phyloP scores from a whole-genome alignment of 1,140 invertebrate species.

The Zaprionus lachaisei region DNA sequence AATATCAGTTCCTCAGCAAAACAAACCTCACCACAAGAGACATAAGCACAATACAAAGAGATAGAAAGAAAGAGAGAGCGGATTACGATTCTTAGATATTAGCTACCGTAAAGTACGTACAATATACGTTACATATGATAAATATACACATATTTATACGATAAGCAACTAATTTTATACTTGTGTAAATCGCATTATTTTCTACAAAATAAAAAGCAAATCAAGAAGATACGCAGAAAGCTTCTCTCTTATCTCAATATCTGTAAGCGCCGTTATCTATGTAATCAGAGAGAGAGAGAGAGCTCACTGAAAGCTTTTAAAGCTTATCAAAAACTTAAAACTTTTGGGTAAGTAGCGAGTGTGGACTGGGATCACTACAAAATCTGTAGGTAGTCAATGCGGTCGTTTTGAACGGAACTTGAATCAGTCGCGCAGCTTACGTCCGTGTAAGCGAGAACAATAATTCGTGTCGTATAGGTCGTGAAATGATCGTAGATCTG shows the following conservation, averaged over 20 bases:
- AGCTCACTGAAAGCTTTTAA: constrained; percentile 42
- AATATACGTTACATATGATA: constrained; percentile 3
- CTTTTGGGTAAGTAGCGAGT: constrained; percentile 41
- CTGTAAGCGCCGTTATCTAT: neutral
- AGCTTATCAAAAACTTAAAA: constrained; percentile 42
- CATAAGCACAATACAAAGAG: constrained; percentile 7
- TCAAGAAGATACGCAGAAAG: constrained; percentile 28
- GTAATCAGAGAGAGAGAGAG: neutral
- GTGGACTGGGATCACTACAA: constrained; percentile 56
- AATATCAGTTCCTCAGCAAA: constrained; percentile 24
- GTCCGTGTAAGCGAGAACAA: neutral
- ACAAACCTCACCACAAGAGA: constrained; percentile 16
- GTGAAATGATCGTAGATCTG: constrained; percentile 3
- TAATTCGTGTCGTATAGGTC: neutral
- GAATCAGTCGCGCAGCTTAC: constrained; percentile 1
- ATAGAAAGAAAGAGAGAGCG: neutral
- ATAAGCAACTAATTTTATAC: constrained; percentile 34
- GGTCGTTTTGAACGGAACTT: constrained; percentile 58
- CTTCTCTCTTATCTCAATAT: constrained; percentile 7
- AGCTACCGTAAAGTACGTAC: constrained; percentile 24
- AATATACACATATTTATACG: constrained; percentile 10
- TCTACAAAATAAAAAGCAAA: constrained; percentile 57
- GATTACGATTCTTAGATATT: constrained; percentile 32
- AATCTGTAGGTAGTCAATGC: constrained; percentile 53
- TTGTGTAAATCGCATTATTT: constrained; percentile 63